Base-by-base conservation (phyloP, 2,888 invertebrate species). In the Eustalomyia histrio region DNA sequence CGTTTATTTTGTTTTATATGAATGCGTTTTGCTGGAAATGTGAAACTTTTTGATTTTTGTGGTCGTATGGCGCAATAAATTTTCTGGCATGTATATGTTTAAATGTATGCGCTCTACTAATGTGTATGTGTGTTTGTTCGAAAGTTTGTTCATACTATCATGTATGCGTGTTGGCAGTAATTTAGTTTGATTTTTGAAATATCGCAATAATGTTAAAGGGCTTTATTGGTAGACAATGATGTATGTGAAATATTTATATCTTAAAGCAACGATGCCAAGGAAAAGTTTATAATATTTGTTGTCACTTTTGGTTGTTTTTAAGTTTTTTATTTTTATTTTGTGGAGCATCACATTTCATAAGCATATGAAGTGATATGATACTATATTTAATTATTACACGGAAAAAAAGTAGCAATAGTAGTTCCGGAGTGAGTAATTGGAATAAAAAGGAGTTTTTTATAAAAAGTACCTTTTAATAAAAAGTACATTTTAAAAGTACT, bases 101-200 rank as follows among this genome's bases (percentile, higher is more conserved):
- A 21, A 21, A 21, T 21, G 21, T 21, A 21, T 21, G 21, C 4
- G 4, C 21, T 21, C 21, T 21, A 21, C 21, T 21, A 21, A 21
- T 21, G 63, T n/a, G 10, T 55, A 33, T 47, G 29, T 76, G 76
- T 52, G 35, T 29, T 12, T 24, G 43, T 69, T n/a, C n/a, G n/a
- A n/a, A n/a, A n/a, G 39, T 39, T 17, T 63, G 43, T 9, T 33
- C 69, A 64, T 64, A 67, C 74, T 75, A 67, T 75, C 74, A 60
- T 73, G 60, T 60, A 69, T 78, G 69, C 78, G 67, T 69, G 69
- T 67, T 81, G 71, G 57, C 71, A 69, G 74, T 75, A 81, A 81
- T 78, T 75, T 81, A 71, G 81, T 81, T 81, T 81, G 81, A 81
- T 81, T 81, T 78, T 78, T 81, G 81, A 81, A 81, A 81, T 75